A percentile compares a stretch with the other conserved stretches of the same genome.
Conservation (phyloP, 2,797 vertebrate genomes). For the Mionectes olivaceus region DNA sequence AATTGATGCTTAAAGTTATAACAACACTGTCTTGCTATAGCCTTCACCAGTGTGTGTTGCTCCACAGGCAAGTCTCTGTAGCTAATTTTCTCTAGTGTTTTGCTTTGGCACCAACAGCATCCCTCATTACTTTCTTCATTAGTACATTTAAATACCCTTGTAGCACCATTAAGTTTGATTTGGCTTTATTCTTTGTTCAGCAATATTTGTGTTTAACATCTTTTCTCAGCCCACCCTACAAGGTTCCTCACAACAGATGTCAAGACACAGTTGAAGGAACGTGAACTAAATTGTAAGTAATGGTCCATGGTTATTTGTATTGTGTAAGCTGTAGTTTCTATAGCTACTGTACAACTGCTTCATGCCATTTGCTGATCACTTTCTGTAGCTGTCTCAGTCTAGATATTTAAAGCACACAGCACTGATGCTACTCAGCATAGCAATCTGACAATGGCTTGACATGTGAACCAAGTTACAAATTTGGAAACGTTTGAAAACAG, state of each 20-base stretch:
- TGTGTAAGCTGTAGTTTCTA: conserved; percentile 60
- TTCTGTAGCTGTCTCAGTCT: conserved; percentile 33
- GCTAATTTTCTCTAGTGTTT: conserved; percentile 43
- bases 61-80: background rate
- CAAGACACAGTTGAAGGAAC: conserved; percentile 17
- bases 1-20: background rate
- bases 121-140: conserved; percentile 68
- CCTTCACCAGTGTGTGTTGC: background rate
- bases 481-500: conserved; percentile 38
- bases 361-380: conserved; percentile 53
- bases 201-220: conserved; percentile 36
- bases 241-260: conserved; percentile 48
- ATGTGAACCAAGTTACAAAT: background rate
- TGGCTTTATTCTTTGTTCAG: conserved; percentile 49
- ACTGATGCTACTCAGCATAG: conserved; percentile 26
- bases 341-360: conserved; percentile 62
- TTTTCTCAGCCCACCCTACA: conserved; percentile 29
- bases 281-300: conserved; percentile 66
- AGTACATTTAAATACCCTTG: conserved; percentile 58
- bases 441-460: background rate
- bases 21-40: background rate
- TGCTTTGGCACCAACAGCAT: conserved; percentile 27
- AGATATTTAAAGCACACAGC: conserved; percentile 40
- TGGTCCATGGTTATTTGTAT: conserved; percentile 66
- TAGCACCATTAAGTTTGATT: conserved; percentile 57